Base-by-base conservation (phyloP, 2,797 vertebrate species). In the Coracias cyanogaster region DNA sequence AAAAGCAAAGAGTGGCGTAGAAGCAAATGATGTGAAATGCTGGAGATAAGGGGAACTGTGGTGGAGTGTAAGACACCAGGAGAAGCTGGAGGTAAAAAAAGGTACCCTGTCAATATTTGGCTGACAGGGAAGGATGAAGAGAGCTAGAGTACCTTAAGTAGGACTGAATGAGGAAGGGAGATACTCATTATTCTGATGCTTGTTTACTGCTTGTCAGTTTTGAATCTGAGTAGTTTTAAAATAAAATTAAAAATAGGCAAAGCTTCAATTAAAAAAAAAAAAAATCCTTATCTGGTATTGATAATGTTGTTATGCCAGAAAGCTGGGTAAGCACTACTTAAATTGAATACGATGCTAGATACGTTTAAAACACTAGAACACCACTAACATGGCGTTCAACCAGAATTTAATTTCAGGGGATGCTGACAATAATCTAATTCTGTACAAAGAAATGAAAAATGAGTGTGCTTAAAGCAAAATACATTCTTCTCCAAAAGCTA, bases 371-470 rank as follows among this genome's bases (percentile, higher is more conserved):
- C 51, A 62, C 71, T 21, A 65, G 20, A 72, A 67, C 31, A 85
- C 25, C 31, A 79, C 49, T 61, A 82, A 57, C 37, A 29, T 2
- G 2, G 29, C 66, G 58, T 45, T 85, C 67, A 91, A 82, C 10
- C 35, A 71, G 57, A 94, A 94, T 0, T 41, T 43, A 90, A 89
- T 88, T 69, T 80, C 49, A 46, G 46, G 51, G 12, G 20, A 87
- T 79, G 43, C 16, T 95, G 84, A 86, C 80, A 95, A 92, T 60
- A 93, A 90, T 26, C 54, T 55, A 92, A 80, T 91, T 74, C 57
- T 57, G 20, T 81, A 37, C 62, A 37, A 49, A 82, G 41, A 81
- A 93, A 85, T 54, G 37, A 86, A 78, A 93, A 93, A 67, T 16
- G 20, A 91, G 29, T 17, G 55, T 79, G 49, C 39, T 15, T 89